phyloP scores from a whole-genome alignment of 1,140 invertebrate species.

The Caerostris extrusa region DNA sequence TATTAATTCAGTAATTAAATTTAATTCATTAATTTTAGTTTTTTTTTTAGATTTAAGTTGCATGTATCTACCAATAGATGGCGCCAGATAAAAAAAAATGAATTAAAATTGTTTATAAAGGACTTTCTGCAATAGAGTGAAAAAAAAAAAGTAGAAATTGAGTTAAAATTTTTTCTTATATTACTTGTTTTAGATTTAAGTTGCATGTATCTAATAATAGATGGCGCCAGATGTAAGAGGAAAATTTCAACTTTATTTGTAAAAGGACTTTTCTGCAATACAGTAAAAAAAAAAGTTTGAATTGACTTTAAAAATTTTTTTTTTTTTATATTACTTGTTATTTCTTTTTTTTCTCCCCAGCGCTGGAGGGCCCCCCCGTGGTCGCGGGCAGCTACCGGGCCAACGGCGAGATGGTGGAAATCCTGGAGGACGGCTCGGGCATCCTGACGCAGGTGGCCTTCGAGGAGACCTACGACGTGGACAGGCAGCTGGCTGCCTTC shows the following conservation, averaged over 20 bases:
- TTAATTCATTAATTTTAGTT: too few relatives aligned
- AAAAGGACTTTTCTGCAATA: background rate
- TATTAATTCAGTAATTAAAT: too few relatives aligned
- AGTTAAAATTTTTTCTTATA: background rate
- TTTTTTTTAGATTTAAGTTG: too few relatives aligned
- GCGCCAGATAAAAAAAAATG: too few relatives aligned
- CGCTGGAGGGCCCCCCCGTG: background rate
- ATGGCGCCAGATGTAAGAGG: background rate
- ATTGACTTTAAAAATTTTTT: background rate
- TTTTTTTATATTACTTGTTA: background rate
- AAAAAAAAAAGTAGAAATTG: too few relatives aligned
- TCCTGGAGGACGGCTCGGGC: background rate
- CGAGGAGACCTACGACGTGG: conserved; percentile 48
- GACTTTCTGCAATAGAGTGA: background rate
- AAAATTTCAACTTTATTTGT: background rate
- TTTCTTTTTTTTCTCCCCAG: background rate
- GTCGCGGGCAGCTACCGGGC: conserved; percentile 59
- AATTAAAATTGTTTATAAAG: too few relatives aligned
- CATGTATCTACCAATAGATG: too few relatives aligned
- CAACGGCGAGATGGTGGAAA: conserved; percentile 50
- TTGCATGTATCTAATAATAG: background rate
- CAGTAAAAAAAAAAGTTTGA: background rate
- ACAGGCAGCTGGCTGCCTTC: conserved; percentile 50
- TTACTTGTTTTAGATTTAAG: too few relatives aligned
- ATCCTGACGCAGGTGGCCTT: conserved; percentile 31